Percentiles rank a stretch among this genome's conserved stretches.
Evolutionary conservation across 1,140 invertebrate genomes (phyloP).

Genomic region (Saccostrea glomerata): DNA sequence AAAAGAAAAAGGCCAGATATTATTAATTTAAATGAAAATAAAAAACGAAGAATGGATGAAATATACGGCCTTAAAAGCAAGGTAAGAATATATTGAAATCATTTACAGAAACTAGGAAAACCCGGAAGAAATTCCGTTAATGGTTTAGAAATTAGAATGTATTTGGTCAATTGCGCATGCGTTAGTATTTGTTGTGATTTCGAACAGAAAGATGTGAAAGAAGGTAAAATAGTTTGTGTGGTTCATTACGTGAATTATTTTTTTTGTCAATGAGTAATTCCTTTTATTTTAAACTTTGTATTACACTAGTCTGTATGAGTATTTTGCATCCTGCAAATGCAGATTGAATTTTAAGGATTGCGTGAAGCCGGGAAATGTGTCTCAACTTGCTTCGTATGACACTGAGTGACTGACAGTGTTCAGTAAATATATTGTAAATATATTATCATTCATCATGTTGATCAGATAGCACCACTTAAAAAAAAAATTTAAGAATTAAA

Average conservation of each 20-base stretch:
- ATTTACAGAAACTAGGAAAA: too few species aligned
- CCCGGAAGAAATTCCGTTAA: too few species aligned
- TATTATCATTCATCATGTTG: background rate
- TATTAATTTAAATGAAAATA: too few species aligned
- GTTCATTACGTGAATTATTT: background rate
- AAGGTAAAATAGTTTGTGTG: background rate
- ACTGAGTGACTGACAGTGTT: background rate
- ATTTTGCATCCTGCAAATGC: background rate
- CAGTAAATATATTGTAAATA: background rate
- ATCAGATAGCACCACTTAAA: background rate
- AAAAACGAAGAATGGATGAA: too few species aligned
- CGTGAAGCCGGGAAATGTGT: slow-evolving; percentile 4
- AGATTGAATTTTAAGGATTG: background rate
- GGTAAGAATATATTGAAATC: too few species aligned
- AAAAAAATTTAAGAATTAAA: too few species aligned
- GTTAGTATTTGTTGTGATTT: background rate
- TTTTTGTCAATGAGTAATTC: background rate
- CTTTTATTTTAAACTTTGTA: background rate
- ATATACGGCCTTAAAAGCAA: too few species aligned
- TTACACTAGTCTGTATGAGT: background rate
- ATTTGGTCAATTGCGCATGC: background rate
- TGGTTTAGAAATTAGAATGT: too few species aligned
- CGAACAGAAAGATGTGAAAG: background rate
- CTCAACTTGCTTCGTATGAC: background rate
- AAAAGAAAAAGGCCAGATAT: too few species aligned